These are phyloP conservation scores for Phaetusa simplex DNA, from an alignment of 2,113 vertebrate species.

Conservation along the genomic window DNA sequence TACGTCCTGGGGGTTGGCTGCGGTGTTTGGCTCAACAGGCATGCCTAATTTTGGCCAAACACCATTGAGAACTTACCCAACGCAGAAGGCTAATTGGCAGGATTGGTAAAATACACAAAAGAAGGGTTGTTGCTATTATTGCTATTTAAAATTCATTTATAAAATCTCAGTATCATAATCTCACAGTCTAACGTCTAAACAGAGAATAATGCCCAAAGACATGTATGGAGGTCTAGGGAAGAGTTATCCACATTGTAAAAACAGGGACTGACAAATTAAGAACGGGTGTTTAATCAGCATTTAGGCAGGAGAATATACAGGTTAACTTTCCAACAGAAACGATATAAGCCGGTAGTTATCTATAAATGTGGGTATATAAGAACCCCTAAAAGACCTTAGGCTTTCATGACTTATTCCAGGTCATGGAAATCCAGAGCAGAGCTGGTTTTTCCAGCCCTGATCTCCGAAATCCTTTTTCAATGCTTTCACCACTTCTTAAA, in stretches of 20 bases:
- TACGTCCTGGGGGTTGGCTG: not conserved
- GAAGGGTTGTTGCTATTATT: not conserved
- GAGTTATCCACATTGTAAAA: not conserved
- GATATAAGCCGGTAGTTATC: not conserved
- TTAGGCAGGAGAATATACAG: not conserved
- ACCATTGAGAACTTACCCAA: not conserved
- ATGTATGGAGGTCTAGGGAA: not conserved
- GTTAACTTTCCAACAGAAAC: not conserved
- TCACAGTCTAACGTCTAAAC: not conserved
- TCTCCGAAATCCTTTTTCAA: not conserved
- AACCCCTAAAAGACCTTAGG: not conserved
- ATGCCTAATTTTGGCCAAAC: not conserved
- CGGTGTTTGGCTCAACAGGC: not conserved
- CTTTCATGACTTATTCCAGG: not conserved
- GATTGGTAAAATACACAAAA: not conserved
- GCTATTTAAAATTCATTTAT: not conserved
- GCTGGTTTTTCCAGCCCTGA: not conserved
- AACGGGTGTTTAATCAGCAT: not conserved
- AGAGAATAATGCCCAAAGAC: not conserved
- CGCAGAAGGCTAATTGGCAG: not conserved
- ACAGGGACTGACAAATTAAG: not conserved
- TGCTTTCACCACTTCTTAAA: not conserved
- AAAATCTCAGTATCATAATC: not conserved
- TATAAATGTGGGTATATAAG: not conserved
- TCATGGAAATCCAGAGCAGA: not conserved